These are phyloP conservation scores for Calameuta pallipes DNA, from an alignment of 2,888 invertebrate species.

Conservation along the genomic window DNA sequence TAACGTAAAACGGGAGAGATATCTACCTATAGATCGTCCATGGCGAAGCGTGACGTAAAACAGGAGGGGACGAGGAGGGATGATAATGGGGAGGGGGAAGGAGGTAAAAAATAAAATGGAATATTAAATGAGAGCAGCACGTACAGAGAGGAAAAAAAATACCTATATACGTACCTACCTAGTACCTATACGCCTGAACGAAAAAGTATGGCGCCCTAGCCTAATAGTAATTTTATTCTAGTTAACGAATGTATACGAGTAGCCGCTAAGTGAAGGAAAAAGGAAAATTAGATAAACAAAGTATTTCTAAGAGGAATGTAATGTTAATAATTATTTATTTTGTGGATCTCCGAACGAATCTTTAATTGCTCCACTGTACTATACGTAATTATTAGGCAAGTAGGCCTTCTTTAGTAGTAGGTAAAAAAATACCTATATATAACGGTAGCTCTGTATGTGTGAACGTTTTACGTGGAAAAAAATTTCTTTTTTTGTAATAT, in stretches of 20 bases:
- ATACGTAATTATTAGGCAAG: conserved; percentile 48
- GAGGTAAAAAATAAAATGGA: conserved; percentile 1
- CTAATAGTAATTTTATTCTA: conserved; percentile 63
- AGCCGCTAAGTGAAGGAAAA: conserved; percentile 56
- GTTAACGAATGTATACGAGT: conserved; percentile 67
- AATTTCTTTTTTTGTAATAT: conserved; percentile 60
- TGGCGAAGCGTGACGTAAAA: background rate
- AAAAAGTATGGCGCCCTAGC: conserved; percentile 43
- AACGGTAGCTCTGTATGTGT: conserved; percentile 57
- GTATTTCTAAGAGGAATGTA: conserved; percentile 65
- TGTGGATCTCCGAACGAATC: conserved; percentile 59
- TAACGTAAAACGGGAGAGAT: background rate
- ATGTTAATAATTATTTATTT: conserved; percentile 66
- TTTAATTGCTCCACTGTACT: conserved; percentile 62
- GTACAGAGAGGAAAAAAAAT: conserved; percentile 29
- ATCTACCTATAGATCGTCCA: background rate
- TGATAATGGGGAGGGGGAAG: background rate
- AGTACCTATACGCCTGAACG: conserved; percentile 40
- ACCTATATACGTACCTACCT: conserved; percentile 54
- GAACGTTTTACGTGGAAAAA: conserved; percentile 52
- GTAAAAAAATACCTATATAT: conserved; percentile 25
- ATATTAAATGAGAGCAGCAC: conserved; percentile 18
- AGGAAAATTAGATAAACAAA: conserved; percentile 35
- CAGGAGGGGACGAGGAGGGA: background rate
- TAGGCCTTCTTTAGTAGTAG: conserved; percentile 27